Conservation (phyloP, 2,113 vertebrate genomes). For the Lota lota region DNA sequence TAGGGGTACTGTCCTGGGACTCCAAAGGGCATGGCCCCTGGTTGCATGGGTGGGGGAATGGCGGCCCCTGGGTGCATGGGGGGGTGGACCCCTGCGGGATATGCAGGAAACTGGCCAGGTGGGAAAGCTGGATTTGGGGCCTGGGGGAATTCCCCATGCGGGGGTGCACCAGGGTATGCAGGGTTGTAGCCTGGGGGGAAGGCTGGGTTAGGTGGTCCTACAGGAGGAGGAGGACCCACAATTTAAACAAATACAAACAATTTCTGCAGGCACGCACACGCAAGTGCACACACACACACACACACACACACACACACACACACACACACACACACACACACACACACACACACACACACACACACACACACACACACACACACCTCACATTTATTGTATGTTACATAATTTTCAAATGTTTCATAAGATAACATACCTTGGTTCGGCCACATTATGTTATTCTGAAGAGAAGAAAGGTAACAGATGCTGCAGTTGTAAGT, state of each 20-base stretch:
- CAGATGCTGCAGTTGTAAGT: not conserved
- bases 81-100: conserved; percentile 54
- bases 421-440: conserved; percentile 57
- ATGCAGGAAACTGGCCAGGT: conserved; percentile 40
- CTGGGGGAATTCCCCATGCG: conserved; percentile 54
- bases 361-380: conserved; percentile 1
- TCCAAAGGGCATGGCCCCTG: conserved; percentile 42
- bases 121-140: conserved; percentile 52
- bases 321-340: not conserved
- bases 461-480: conserved; percentile 14
- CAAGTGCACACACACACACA: not conserved
- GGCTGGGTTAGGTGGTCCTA: conserved; percentile 53
- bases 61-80: conserved; percentile 41
- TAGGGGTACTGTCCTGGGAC: conserved; percentile 43
- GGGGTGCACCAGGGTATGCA: conserved; percentile 45
- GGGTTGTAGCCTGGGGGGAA: conserved; percentile 65
- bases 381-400: too few relatives aligned
- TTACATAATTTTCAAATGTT: not conserved
- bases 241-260: not conserved
- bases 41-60: conserved; percentile 28
- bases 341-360: not conserved
- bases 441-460: conserved; percentile 67
- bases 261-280: not conserved
- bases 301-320: not conserved
- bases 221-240: conserved; percentile 55